Percentiles rank a stretch among this genome's conserved stretches.
phyloP scores from a whole-genome alignment of 2,797 vertebrate species.

The Rachycentron canadum region DNA sequence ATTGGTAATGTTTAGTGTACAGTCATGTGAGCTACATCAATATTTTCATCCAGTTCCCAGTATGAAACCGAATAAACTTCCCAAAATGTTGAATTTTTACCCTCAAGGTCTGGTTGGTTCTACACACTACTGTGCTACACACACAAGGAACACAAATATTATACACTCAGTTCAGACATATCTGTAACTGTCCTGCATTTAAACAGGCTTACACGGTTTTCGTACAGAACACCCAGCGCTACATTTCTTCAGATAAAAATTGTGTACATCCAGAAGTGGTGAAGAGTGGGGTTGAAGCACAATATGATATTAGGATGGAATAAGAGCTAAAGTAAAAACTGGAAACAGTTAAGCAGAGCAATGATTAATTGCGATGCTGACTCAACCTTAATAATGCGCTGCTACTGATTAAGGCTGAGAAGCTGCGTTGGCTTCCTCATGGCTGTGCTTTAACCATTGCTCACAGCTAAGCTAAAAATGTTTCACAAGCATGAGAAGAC shows the following conservation, averaged over 20 bases:
- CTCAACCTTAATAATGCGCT: constrained; percentile 28
- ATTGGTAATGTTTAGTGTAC: too few relatives aligned
- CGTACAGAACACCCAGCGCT: neutral
- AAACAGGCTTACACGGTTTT: neutral
- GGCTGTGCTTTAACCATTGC: constrained; percentile 39
- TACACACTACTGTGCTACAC: neutral
- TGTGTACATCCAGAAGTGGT: neutral
- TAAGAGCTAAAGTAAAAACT: constrained; percentile 8
- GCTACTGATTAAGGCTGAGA: constrained; percentile 39
- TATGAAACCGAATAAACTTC: neutral
- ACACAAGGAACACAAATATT: neutral
- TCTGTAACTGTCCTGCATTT: neutral
- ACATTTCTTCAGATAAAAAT: constrained; percentile 2
- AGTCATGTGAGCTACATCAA: neutral
- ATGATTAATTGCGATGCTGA: constrained; percentile 16
- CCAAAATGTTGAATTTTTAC: neutral
- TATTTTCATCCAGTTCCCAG: neutral
- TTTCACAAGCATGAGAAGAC: constrained; percentile 52
- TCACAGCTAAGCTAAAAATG: constrained; percentile 63
- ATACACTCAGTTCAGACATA: neutral
- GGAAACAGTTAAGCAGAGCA: constrained; percentile 11
- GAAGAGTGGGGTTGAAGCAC: neutral
- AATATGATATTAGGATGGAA: neutral
- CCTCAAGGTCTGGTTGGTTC: constrained; percentile 1
- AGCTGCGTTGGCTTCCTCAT: constrained; percentile 32